These are phyloP conservation scores for Zhengitettix transpicula DNA, from an alignment of 2,888 invertebrate genomes.

Conservation along the genomic window DNA sequence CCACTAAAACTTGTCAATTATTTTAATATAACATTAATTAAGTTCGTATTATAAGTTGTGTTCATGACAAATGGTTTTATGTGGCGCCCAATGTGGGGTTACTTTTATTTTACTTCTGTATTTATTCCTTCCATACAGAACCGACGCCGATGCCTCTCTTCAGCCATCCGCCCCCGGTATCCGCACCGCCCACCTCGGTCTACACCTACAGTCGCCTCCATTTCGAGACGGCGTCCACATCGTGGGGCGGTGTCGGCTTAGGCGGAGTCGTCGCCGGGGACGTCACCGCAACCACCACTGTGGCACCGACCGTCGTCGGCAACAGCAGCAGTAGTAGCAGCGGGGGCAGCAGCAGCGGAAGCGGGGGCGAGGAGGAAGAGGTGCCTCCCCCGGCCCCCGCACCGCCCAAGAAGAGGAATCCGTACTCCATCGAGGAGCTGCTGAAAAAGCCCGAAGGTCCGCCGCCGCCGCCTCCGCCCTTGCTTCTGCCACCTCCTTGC, in stretches of 20 bases:
- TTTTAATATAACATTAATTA: no score
- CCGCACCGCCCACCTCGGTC: neutral
- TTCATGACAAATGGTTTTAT: no score
- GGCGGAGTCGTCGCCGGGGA: no score
- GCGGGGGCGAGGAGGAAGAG: neutral
- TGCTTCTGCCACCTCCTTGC: slow-evolving; percentile 18
- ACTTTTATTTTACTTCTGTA: no score
- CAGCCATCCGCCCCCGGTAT: neutral
- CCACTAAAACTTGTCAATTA: no score
- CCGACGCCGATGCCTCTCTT: neutral
- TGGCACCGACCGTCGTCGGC: no score
- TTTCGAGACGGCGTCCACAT: no score
- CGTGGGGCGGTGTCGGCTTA: no score
- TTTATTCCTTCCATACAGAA: no score
- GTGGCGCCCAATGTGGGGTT: no score
- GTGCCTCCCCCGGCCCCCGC: slow-evolving; percentile 1
- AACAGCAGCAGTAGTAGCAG: neutral
- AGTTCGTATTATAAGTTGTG: no score
- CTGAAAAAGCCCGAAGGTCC: slow-evolving; percentile 48
- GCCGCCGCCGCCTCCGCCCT: slow-evolving; percentile 25
- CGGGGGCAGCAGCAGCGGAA: neutral
- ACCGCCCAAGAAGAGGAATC: slow-evolving; percentile 45
- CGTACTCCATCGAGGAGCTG: slow-evolving; percentile 75
- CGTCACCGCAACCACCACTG: no score
- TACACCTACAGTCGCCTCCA: neutral